Percentiles rank a stretch among this genome's conserved stretches.
These are phyloP conservation scores for Cheilosia impressa DNA, from an alignment of 2,888 invertebrate species.

Conservation along the genomic window DNA sequence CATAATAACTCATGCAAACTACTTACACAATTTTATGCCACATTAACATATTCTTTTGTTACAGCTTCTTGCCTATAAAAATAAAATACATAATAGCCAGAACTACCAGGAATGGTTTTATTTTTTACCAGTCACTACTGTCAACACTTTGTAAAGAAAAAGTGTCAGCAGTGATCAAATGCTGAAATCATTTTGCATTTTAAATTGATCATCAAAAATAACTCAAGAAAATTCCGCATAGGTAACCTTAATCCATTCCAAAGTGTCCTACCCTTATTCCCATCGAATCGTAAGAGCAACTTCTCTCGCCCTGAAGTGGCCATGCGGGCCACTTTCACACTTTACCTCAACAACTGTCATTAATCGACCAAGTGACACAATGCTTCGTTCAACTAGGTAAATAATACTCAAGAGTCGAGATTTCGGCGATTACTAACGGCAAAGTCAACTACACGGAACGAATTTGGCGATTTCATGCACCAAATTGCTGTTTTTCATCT, in stretches of 20 bases:
- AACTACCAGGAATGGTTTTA: neutral
- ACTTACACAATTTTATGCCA: constrained; percentile 1
- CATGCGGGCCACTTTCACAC: constrained; percentile 66
- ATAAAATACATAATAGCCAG: neutral
- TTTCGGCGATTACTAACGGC: constrained; percentile 58
- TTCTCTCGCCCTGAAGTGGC: constrained; percentile 17
- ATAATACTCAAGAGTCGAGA: constrained; percentile 51
- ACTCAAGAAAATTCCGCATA: constrained; percentile 1
- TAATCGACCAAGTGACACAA: constrained; percentile 70
- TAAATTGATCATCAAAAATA: constrained; percentile 41
- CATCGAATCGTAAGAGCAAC: constrained; percentile 23
- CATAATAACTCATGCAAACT: too few relatives aligned
- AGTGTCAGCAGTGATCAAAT: too few relatives aligned
- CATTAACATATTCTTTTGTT: constrained; percentile 38
- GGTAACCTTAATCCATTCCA: constrained; percentile 14
- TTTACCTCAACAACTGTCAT: constrained; percentile 71
- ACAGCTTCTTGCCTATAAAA: constrained; percentile 9
- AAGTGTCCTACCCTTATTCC: constrained; percentile 39
- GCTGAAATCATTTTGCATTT: neutral
- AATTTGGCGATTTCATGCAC: constrained; percentile 83
- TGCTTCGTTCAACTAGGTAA: constrained; percentile 56
- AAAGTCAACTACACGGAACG: constrained; percentile 77
- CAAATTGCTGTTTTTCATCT: constrained; percentile 82
- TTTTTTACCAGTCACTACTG: constrained; percentile 12
- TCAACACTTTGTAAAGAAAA: neutral